phyloP scores from a whole-genome alignment of 2,113 vertebrate species.

The Ageneiosus marmoratus region DNA sequence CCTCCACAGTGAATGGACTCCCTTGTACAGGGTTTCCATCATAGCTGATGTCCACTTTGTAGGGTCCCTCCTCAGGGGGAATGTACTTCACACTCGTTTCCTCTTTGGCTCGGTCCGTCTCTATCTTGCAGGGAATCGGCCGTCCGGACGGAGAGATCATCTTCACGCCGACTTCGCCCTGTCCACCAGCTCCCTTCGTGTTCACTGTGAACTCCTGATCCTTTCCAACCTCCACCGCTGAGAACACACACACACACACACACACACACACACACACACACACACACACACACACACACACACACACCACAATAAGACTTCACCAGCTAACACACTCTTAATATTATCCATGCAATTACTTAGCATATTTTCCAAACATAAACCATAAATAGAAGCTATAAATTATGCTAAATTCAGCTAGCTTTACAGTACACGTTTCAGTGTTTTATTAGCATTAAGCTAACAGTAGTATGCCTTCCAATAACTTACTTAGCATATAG shows the following conservation, averaged over 20 bases:
- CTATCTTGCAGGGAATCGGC: slow-evolving; percentile 88
- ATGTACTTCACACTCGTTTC: slow-evolving; percentile 84
- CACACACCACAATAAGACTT: neutral
- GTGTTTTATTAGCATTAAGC: neutral
- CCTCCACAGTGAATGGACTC: slow-evolving; percentile 90
- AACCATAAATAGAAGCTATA: neutral
- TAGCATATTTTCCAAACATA: neutral
- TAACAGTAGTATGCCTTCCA: neutral
- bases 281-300: neutral
- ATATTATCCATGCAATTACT: neutral
- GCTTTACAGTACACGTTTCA: neutral
- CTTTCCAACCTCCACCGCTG: slow-evolving; percentile 89
- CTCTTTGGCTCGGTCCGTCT: slow-evolving; percentile 78
- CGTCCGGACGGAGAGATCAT: slow-evolving; percentile 87
- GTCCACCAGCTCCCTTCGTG: slow-evolving; percentile 85
- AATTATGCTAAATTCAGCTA: neutral
- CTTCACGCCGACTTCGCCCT: slow-evolving; percentile 85
- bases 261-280: neutral
- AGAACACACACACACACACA: slow-evolving; percentile 20
- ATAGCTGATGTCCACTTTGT: slow-evolving; percentile 90
- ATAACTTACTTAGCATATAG: neutral
- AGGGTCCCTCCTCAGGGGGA: slow-evolving; percentile 87
- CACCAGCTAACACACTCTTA: neutral
- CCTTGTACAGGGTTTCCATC: slow-evolving; percentile 89
- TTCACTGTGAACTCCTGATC: slow-evolving; percentile 86